These are phyloP conservation scores for Megalonaias nervosa DNA, from an alignment of 1,140 invertebrate species.

Conservation along the genomic window DNA sequence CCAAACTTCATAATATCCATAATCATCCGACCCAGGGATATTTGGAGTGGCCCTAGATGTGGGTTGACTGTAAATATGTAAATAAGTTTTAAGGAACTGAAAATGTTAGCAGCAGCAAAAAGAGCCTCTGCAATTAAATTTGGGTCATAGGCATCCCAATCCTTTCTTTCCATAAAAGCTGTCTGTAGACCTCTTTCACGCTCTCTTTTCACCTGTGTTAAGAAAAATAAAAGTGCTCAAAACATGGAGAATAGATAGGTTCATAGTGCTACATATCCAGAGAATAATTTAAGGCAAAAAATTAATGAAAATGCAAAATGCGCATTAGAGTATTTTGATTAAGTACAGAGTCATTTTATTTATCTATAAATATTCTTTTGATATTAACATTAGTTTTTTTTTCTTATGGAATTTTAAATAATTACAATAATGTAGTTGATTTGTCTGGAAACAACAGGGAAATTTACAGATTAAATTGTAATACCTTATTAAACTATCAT, in stretches of 20 bases:
- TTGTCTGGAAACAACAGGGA: no score
- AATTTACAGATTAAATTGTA: no score
- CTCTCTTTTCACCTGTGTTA: constrained; percentile 57
- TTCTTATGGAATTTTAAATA: no score
- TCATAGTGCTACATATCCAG: not conserved
- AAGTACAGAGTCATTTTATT: no score
- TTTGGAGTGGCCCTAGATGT: constrained; percentile 96
- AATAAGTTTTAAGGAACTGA: constrained; percentile 97
- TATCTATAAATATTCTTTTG: no score
- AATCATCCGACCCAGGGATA: constrained; percentile 95
- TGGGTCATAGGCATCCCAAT: constrained; percentile 95
- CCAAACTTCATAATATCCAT: constrained; percentile 98
- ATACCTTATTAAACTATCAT: no score
- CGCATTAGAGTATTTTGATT: no score
- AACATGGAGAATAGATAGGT: not conserved
- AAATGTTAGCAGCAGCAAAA: constrained; percentile 96
- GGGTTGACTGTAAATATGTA: constrained; percentile 99
- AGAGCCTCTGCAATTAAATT: constrained; percentile 94
- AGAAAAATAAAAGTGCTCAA: not conserved
- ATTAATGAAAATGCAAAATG: no score
- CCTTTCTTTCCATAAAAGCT: constrained; percentile 83
- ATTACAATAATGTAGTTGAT: no score
- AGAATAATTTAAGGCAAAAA: not conserved
- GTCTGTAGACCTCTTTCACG: constrained; percentile 27
- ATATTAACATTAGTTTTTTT: no score